Evolutionary conservation across 64 coral and sea anemone species (phyloP).

Genomic region (Porites australiensis): DNA sequence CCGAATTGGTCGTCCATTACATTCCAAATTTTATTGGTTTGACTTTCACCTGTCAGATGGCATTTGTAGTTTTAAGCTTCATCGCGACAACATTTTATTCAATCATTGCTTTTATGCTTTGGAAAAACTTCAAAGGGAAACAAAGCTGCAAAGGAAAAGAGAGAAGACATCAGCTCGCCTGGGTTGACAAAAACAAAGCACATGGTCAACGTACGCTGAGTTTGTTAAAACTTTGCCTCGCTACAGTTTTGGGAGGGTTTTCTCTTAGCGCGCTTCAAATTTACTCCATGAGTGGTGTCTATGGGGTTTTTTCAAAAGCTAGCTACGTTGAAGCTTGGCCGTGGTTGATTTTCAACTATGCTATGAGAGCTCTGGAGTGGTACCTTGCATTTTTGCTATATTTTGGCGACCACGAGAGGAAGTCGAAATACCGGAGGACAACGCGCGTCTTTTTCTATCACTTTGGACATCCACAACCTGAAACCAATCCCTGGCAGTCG

Average conservation of each 20-base stretch:
- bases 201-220: slow-evolving; percentile 20
- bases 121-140: slow-evolving; percentile 55
- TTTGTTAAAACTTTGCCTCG: slow-evolving; percentile 61
- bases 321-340: slow-evolving; percentile 55
- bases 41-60: slow-evolving; percentile 60
- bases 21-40: slow-evolving; percentile 32
- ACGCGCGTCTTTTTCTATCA: not conserved
- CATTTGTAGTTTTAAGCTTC: slow-evolving; percentile 40
- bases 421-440: not conserved
- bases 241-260: slow-evolving; percentile 39
- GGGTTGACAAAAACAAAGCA: not conserved
- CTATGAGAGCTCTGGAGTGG: slow-evolving; percentile 54
- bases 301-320: slow-evolving; percentile 45
- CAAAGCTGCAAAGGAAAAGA: not conserved
- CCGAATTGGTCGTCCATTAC: slow-evolving; percentile 46
- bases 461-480: not conserved
- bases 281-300: slow-evolving; percentile 62
- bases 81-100: slow-evolving; percentile 49
- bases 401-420: not conserved
- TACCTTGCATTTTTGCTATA: slow-evolving; percentile 51
- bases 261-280: slow-evolving; percentile 34
- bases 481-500: not conserved
- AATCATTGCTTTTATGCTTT: slow-evolving; percentile 51
- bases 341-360: slow-evolving; percentile 69
- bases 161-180: not conserved